Evolutionary conservation across 2,113 vertebrate genomes (phyloP), one percentile per base, ranked within the genome.

Genomic region (Struthio camelus): DNA sequence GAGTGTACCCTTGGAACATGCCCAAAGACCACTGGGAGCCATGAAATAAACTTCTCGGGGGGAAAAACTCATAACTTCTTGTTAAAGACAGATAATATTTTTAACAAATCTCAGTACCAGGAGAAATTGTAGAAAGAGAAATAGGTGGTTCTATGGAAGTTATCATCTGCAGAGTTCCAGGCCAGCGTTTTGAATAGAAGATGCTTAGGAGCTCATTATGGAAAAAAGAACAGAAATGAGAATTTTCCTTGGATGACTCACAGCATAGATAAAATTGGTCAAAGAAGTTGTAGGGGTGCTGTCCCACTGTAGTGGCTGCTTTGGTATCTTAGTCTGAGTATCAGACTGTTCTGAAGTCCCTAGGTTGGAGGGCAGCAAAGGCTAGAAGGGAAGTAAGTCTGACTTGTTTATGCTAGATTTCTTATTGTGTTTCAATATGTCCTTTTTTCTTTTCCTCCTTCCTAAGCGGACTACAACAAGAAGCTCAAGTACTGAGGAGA

Each of bases 291-390:
- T 54, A 14, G 51, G 40, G 10, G 5, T 40, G 86, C 16, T 36
- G 24, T 56, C 9, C 20, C 8, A 4, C 62, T 76, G 23, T 77
- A 2, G 1, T 24, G 16, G 16, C 5, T 9, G 1, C 1, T 2
- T 66, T 50, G 48, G 7, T 22, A 30, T 46, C 32, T 80, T 58
- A 64, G 34, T 71, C 17, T 8, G 17, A 72, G 22, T 50, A 30
- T 32, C 30, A 32, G 42, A 15, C 20, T 65, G 17, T 51, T 58
- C 4, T 36, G 28, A 42, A 58, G 6, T 15, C 20, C 32, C 65
- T 51, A 32, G 16, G n/a, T 59, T 73, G 38, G 11, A 23, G 5
- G 23, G 25, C 5, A 66, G 17, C 36, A 62, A 87, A 72, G 9
- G 25, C n/a, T n/a, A 16, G 18, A 51, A 62, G 17, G 14, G 16